These are phyloP conservation scores for Lepidurus packardi DNA, from an alignment of 1,140 invertebrate species.

Conservation along the genomic window DNA sequence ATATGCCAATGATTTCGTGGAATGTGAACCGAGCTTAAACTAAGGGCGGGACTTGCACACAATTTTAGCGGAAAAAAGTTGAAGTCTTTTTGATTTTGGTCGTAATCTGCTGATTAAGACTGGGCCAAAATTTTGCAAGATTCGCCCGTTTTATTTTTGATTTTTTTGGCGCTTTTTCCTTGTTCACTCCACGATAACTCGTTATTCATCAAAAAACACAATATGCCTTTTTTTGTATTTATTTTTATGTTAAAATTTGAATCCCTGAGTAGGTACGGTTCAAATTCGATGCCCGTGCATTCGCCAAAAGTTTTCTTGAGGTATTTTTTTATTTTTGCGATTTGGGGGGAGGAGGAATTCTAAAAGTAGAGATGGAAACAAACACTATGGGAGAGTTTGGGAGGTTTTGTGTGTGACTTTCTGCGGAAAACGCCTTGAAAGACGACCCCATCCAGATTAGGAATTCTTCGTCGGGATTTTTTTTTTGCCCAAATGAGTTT, in stretches of 20 bases:
- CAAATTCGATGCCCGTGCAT: not conserved
- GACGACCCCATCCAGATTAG: not conserved
- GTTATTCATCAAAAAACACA: not conserved
- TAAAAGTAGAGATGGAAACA: not conserved
- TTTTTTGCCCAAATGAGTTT: not conserved
- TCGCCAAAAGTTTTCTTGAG: not conserved
- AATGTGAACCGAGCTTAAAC: no score
- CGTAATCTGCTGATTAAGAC: not conserved
- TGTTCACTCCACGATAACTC: not conserved
- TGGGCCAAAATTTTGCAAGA: not conserved
- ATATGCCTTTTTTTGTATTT: not conserved
- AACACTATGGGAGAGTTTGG: not conserved
- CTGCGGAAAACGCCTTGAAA: not conserved
- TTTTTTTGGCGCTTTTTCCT: not conserved
- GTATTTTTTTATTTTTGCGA: slow-evolving; percentile 8
- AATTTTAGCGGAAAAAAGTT: not conserved
- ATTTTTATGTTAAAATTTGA: not conserved
- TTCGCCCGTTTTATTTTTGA: not conserved
- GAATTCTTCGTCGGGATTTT: not conserved
- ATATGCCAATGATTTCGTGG: no score
- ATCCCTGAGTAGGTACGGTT: slow-evolving; percentile 1
- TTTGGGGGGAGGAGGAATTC: not conserved
- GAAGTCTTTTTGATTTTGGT: not conserved
- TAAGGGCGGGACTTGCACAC: not conserved
- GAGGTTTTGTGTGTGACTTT: no score